Evolutionary conservation across 2,888 invertebrate genomes (phyloP), one percentile per base, ranked within the genome.

Genomic region (Calliopum simillimum): DNA sequence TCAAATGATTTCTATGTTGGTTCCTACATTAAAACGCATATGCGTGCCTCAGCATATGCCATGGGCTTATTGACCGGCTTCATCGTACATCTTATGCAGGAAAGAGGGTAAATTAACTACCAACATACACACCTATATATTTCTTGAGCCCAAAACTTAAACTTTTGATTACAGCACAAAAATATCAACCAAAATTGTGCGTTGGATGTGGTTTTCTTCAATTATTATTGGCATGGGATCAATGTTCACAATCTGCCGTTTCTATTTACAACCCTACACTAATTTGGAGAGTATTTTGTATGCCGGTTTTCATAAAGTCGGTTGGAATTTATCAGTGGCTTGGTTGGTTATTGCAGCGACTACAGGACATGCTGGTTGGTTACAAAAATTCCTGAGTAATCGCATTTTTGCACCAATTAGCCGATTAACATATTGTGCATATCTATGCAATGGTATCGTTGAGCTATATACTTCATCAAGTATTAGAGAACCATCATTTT

Each of bases 21-120:
- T 69, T 89, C 88, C 0, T 93, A 93, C 76, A 90, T 92, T n/a
- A 92, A 91, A 81, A 93, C 93, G 0, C 92, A 93, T 75, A 92
- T 92, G 91, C 89, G 92, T 79, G 90, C 92, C 76, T 89, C 89
- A n/a, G 89, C 91, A 0, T 93, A 93, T 79, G 89, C 90, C 71
- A 88, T 92, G 79, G 93, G 93, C 5, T 81, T 93, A 61, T 76
- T 91, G 14, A 89, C 89, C 14, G 93, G 92, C 43, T 92, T 90
- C 76, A 79, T 92, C 19, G 86, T 92, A 5, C 90, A 93, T 82
- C 86, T 88, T 73, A 87, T 92, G 71, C 91, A 92, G 82, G 86
- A 87, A 33, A 87, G 89, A 78, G 85, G 88, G 88, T 85, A 86
- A 88, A 44, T 64, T 33, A 6, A 1, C 13, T n/a, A 16, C 16